phyloP scores from a whole-genome alignment of 2,113 vertebrate genomes.

The Hydropotes inermis region DNA sequence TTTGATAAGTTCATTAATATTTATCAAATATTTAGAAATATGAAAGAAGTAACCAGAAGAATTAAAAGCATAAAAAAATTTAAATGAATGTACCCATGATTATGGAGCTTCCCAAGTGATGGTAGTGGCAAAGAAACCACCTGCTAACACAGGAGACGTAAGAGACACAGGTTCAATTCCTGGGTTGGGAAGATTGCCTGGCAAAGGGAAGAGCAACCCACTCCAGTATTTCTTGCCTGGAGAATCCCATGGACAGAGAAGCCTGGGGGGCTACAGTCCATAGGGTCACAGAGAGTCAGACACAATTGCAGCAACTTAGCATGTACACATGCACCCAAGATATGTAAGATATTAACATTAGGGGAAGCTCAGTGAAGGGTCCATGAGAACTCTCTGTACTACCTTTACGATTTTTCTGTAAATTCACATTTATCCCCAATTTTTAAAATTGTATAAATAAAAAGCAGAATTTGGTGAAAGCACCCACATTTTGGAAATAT shows the following conservation, averaged over 20 bases:
- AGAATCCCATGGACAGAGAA: neutral
- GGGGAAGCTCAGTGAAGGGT: neutral
- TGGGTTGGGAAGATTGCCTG: neutral
- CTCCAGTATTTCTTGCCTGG: neutral
- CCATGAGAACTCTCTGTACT: neutral
- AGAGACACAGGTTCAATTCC: neutral
- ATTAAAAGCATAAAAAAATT: neutral
- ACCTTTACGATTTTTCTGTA: neutral
- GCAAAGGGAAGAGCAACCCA: neutral
- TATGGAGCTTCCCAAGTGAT: neutral
- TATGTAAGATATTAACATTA: neutral
- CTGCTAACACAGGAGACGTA: neutral
- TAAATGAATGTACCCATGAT: neutral
- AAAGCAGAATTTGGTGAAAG: neutral
- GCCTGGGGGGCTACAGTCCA: neutral
- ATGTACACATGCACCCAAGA: rapidly evolving
- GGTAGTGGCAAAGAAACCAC: neutral
- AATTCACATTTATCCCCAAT: neutral
- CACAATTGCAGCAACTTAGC: neutral
- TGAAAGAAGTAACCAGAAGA: neutral
- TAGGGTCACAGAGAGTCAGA: neutral
- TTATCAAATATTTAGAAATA: neutral
- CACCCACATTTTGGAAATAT: neutral
- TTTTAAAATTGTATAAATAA: neutral
- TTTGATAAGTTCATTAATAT: neutral